Evolutionary conservation across 2,888 invertebrate species (phyloP).

Genomic region (Hemicrepidius hirtus): DNA sequence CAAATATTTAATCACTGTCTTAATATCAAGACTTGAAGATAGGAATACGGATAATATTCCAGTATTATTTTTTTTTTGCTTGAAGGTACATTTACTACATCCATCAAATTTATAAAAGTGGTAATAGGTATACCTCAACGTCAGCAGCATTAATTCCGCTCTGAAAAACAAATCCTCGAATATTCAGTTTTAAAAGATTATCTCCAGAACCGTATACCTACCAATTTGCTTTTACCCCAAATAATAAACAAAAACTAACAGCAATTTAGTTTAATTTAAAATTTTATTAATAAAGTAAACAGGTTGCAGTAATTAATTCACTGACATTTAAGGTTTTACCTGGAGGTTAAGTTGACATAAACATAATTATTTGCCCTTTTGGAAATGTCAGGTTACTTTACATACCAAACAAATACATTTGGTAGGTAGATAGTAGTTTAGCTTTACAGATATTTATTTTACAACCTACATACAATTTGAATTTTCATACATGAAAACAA

Average conservation of each 20-base stretch:
- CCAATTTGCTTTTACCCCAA: too few species aligned
- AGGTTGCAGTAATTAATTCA: background rate
- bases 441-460: background rate
- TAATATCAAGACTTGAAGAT: too few species aligned
- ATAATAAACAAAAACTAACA: background rate
- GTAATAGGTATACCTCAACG: background rate
- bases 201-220: background rate
- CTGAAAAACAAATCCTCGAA: background rate
- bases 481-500: too few species aligned
- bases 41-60: too few species aligned
- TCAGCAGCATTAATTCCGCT: background rate
- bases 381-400: background rate
- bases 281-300: slow-evolving; percentile 4
- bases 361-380: slow-evolving; percentile 1
- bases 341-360: background rate
- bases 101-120: background rate
- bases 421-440: background rate
- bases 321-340: background rate
- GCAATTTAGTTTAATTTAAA: background rate
- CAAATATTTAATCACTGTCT: too few species aligned
- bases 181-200: background rate
- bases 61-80: background rate
- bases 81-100: background rate
- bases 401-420: background rate
- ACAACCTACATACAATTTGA: too few species aligned